Percentiles rank a stretch among this genome's conserved stretches.
phyloP scores from a whole-genome alignment of 1,140 invertebrate genomes.

The Bactericera cockerelli region DNA sequence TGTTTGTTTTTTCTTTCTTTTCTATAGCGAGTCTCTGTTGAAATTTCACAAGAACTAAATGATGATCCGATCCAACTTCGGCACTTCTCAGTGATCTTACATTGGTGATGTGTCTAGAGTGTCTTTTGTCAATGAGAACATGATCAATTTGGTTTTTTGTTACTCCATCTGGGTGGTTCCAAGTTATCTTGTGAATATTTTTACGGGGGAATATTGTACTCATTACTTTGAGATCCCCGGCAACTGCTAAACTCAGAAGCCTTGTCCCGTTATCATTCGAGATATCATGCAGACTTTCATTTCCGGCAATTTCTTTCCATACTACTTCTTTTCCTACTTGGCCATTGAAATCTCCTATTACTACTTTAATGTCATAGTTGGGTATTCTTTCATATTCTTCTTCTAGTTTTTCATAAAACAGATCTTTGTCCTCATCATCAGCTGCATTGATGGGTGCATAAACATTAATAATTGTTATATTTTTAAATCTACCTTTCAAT shows the following conservation, averaged over 20 bases:
- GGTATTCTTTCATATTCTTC: conserved; percentile 13
- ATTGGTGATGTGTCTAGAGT: conserved; percentile 1
- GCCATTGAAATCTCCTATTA: conserved; percentile 17
- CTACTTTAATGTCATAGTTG: conserved; percentile 14
- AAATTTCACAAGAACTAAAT: too few relatives aligned
- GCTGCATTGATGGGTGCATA: conserved; percentile 16
- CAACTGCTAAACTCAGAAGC: conserved; percentile 3
- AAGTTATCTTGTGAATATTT: conserved; percentile 9
- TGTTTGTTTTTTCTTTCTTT: too few relatives aligned
- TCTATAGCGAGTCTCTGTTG: too few relatives aligned
- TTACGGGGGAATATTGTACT: conserved; percentile 6
- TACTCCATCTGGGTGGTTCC: conserved; percentile 8
- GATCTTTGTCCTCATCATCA: conserved; percentile 17
- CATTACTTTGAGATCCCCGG: background rate
- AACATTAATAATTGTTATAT: conserved; percentile 11
- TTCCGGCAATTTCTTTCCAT: too few relatives aligned
- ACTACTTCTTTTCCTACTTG: conserved; percentile 10
- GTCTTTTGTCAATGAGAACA: conserved; percentile 11
- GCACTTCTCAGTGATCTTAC: background rate
- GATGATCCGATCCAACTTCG: background rate
- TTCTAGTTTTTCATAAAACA: too few relatives aligned
- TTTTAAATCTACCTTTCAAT: conserved; percentile 10
- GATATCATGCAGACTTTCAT: too few relatives aligned
- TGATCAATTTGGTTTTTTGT: too few relatives aligned
- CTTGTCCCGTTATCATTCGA: conserved; percentile 9